Evolutionary conservation across 1,140 invertebrate genomes (phyloP).

Genomic region (Tetramorium parvispinum): DNA sequence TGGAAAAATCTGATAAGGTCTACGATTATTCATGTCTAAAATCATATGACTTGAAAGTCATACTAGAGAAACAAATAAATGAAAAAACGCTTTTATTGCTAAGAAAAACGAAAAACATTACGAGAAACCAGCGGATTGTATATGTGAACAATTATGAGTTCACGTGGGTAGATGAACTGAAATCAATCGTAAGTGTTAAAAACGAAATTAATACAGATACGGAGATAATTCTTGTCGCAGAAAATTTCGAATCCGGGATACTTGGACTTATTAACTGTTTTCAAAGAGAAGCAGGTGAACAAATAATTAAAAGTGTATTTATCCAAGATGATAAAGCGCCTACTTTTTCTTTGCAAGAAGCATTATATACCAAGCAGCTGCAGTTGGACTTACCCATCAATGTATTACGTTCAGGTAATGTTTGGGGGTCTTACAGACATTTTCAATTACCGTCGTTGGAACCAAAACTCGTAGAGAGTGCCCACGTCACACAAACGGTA

Average conservation of each 20-base stretch:
- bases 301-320: constrained; percentile 87
- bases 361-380: constrained; percentile 88
- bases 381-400: constrained; percentile 92
- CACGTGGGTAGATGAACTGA: constrained; percentile 84
- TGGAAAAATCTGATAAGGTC: constrained; percentile 77
- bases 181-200: constrained; percentile 85
- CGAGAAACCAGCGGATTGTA: constrained; percentile 74
- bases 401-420: constrained; percentile 87
- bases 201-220: constrained; percentile 62
- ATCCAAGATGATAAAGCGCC: constrained; percentile 89
- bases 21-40: constrained; percentile 66
- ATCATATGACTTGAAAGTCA: constrained; percentile 72
- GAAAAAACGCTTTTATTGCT: constrained; percentile 75
- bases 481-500: constrained; percentile 91
- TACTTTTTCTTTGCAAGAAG: constrained; percentile 87
- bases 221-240: constrained; percentile 85
- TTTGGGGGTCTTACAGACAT: constrained; percentile 93
- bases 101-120: constrained; percentile 74
- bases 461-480: constrained; percentile 87
- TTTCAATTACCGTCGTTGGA: constrained; percentile 86
- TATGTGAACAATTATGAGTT: constrained; percentile 79
- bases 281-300: constrained; percentile 89
- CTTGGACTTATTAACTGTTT: constrained; percentile 93
- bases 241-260: constrained; percentile 90
- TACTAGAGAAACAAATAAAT: constrained; percentile 76